Percentiles rank a stretch among this genome's conserved stretches.
Evolutionary conservation across 2,888 invertebrate species (phyloP).

Genomic region (Ophion obscuratus): DNA sequence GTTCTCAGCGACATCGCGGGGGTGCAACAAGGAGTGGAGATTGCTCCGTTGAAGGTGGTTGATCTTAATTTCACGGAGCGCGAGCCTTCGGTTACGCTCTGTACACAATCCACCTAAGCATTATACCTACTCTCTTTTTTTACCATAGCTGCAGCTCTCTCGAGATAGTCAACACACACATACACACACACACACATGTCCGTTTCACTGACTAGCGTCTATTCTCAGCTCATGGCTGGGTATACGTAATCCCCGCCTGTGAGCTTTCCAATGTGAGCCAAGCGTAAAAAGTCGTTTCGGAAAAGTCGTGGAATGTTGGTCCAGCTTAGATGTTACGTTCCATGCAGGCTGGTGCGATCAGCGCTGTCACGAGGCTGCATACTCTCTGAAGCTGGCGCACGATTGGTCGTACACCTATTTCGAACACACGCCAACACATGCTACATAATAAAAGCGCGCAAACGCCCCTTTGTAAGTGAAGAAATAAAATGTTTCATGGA

Average conservation of each 20-base stretch:
- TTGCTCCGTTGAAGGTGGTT: constrained; percentile 82
- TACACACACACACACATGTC: constrained; percentile 27
- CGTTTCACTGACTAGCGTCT: constrained; percentile 15
- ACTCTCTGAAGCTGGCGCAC: constrained; percentile 21
- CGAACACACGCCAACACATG: constrained; percentile 11
- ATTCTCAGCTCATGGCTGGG: constrained; percentile 20
- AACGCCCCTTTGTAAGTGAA: constrained; percentile 57
- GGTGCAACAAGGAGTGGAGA: constrained; percentile 74
- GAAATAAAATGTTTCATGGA: constrained; percentile 65
- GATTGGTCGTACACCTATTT: constrained; percentile 24
- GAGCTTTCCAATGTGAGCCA: constrained; percentile 42
- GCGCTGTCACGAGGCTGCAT: constrained; percentile 52
- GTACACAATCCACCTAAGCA: constrained; percentile 79
- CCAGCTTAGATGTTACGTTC: constrained; percentile 53
- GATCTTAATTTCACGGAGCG: constrained; percentile 84
- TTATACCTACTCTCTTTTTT: constrained; percentile 28
- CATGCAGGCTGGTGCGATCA: constrained; percentile 52
- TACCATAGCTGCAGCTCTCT: constrained; percentile 19
- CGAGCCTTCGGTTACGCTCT: constrained; percentile 82
- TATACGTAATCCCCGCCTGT: constrained; percentile 29
- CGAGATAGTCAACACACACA: constrained; percentile 30
- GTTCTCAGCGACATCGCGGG: constrained; percentile 54
- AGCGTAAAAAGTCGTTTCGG: constrained; percentile 39
- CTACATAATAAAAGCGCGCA: constrained; percentile 56
- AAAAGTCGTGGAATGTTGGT: constrained; percentile 50